A percentile compares a stretch with the other conserved stretches of the same genome.
These are phyloP conservation scores for Callospermophilus lateralis DNA, from an alignment of 2,113 vertebrate species.

Conservation along the genomic window DNA sequence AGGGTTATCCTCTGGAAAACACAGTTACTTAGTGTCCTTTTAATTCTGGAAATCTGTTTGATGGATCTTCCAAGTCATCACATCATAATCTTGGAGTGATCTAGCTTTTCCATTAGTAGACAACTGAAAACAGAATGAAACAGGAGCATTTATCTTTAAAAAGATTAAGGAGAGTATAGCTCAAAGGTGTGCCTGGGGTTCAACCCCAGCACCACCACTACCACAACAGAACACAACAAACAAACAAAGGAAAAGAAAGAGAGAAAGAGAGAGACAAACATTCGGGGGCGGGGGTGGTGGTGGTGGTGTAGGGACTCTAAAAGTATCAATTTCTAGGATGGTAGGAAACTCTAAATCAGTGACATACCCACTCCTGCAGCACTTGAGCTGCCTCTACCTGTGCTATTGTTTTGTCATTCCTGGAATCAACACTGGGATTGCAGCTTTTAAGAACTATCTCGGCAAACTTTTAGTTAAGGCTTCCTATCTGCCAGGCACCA, in stretches of 20 bases:
- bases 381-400: rapidly evolving
- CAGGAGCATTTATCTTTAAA: neutral
- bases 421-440: neutral
- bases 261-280: no score
- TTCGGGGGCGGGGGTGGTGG: neutral
- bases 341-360: neutral
- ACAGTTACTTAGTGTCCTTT: neutral
- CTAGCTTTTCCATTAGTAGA: neutral
- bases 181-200: no score
- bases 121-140: neutral
- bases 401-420: neutral
- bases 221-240: no score
- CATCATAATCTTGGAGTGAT: neutral
- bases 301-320: no score
- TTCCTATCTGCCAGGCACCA: neutral
- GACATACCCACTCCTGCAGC: neutral
- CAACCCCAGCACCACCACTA: no score
- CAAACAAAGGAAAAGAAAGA: no score
- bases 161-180: neutral
- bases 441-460: neutral
- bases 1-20: neutral
- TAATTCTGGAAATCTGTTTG: no score
- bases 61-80: neutral
- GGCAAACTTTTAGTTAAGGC: neutral
- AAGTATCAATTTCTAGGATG: neutral